Evolutionary conservation across 2,797 vertebrate genomes (phyloP), one percentile per base, ranked within the genome.

Genomic region (Zenarchopterus dispar): DNA sequence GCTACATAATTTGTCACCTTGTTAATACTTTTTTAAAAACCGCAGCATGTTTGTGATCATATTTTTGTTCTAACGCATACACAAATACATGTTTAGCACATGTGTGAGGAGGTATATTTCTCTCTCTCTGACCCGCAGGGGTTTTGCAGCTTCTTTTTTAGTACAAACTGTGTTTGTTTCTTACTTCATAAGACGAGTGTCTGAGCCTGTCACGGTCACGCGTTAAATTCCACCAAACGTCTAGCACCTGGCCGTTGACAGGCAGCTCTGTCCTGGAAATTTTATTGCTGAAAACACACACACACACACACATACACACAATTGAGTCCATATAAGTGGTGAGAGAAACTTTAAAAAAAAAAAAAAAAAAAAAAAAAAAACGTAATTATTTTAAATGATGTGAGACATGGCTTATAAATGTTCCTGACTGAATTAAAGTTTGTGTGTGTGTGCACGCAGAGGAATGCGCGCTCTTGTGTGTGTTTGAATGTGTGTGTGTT

Each of bases 161-260:
- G 13, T 13, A 4, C 36, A 39, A 39, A 39, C 36, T 15, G 36
- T 15, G 13, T 39, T 36, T 36, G 33, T 36, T 13, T 39, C 13
- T 39, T 39, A 39, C 36, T 15, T 39, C 36, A 13, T 15, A 39
- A 39, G 36, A 39, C 39, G 52, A 75, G 73, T 19, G 18, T 76
- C 26, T 3, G 1, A 24, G 57, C 76, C 75, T 23, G 61, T 81
- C 77, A 45, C 47, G 41, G 64, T 84, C 84, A 73, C 44, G 78
- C 39, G 44, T 41, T 61, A 82, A 39, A 39, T 39, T 39, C 36
- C 36, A 15, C 13, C 13, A 5, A 15, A 39, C 13, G 36, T 39
- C 36, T 13, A 5, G 36, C 36, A 39, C 36, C 36, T 39, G 36
- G 36, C 36, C 13, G 36, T 39, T 39, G 36, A 88, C 81, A 87